Percentiles rank a stretch among this genome's conserved stretches.
Evolutionary conservation across 2,888 invertebrate genomes (phyloP).

Genomic region (Agonopterix arenella): DNA sequence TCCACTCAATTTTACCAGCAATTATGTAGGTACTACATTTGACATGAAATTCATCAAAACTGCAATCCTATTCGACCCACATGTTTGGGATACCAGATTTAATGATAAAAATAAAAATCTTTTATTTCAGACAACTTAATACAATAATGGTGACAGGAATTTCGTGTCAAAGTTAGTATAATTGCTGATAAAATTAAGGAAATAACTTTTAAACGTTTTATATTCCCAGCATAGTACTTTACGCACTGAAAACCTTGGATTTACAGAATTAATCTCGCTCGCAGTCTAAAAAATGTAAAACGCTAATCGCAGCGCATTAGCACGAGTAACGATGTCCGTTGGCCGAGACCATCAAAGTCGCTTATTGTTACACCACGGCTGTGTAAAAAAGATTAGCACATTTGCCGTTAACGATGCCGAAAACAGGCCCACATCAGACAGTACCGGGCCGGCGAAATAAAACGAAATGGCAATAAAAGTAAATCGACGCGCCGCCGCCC

Average conservation of each 20-base stretch:
- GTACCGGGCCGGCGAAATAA: conserved; percentile 40
- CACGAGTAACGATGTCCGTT: conserved; percentile 43
- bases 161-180: neutral
- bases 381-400: conserved; percentile 72
- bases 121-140: too few relatives aligned
- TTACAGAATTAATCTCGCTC: conserved; percentile 22
- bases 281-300: conserved; percentile 34
- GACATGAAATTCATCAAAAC: too few relatives aligned
- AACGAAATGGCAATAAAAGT: conserved; percentile 73
- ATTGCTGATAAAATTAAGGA: neutral
- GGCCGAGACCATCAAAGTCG: conserved; percentile 46
- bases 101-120: too few relatives aligned
- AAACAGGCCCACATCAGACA: conserved; percentile 66
- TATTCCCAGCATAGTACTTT: conserved; percentile 6
- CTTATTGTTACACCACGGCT: conserved; percentile 51
- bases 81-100: too few relatives aligned
- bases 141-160: too few relatives aligned
- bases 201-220: neutral
- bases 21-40: too few relatives aligned
- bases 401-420: conserved; percentile 70
- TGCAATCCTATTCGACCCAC: too few relatives aligned
- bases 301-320: conserved; percentile 54
- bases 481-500: conserved; percentile 48
- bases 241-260: neutral
- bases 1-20: too few relatives aligned